Evolutionary conservation across 1,140 invertebrate species (phyloP), one percentile per base, ranked within the genome.

Genomic region (Eriosoma lanigerum): DNA sequence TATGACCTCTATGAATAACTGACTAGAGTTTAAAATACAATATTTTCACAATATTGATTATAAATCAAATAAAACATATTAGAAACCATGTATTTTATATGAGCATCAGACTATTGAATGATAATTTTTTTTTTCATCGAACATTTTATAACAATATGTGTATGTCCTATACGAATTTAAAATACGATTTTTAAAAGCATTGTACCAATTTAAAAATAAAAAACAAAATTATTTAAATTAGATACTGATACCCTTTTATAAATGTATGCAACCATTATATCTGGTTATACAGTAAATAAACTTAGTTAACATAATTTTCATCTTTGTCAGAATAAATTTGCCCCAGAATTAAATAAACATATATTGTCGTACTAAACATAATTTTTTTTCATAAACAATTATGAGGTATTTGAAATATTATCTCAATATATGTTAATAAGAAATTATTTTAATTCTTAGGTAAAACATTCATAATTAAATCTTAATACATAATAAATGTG

Each of bases 1-100:
- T 19, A 24, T 62, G 75, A 78, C 75, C 75, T 78, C 56, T 78
- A 60, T 78, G 21, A 54, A 54, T 24, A 26, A 48, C 24, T n/a
- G n/a, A 38, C 5, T 32, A 5, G n/a, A 58, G n/a, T 75, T 56
- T 32, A 29, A 76, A 44, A n/a, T 24, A 38, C n/a, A 32, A 76
- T 76, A 10, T 64, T 64, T 38, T 64, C 32, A 26, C 26, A 68
- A 13, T 32, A 24, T 68, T 46, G 64, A 13, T 68, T 68, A 68
- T 68, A 68, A 58, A 68, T 21, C n/a, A 0, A 48, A 68, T 46
- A 48, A 58, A 58, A 4, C 21, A 68, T 19, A 68, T 3, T 24
- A 44, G 21, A 4, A 68, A 68, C 24, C 46, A 48, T 19, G 38
- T 26, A 29, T 52, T 72, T 72, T 72, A 29, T 72, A n/a, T 38